Evolutionary conservation across 2,113 vertebrate species (phyloP), one percentile per base, ranked within the genome.

Genomic region (Sinosuthora webbiana): DNA sequence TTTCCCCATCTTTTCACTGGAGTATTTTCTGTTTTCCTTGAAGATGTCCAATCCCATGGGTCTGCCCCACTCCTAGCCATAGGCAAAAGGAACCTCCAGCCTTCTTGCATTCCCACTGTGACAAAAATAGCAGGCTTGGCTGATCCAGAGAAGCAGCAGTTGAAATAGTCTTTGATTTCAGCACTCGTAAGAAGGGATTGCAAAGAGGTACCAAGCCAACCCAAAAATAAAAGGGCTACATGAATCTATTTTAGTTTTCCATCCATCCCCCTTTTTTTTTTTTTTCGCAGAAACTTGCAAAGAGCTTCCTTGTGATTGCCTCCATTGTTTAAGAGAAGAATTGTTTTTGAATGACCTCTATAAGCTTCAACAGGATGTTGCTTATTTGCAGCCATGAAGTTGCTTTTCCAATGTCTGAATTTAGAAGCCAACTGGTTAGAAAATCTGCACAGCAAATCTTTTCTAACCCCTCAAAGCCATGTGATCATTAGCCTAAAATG

Each of bases 301-400:
- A 93, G 45, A 91, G 49, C 39, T 94, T 87, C 56, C 68, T 92
- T 87, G 83, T 94, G 93, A 74, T 83, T 97, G 89, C 86, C 73
- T 94, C 64, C 64, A 90, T 94, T 96, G 91, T 97, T 90, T 92
- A 86, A 78, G 63, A 50, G 30, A 94, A 94, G 49, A 94, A 83
- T 83, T 83, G 57, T 39, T 93, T 89, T 79, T 87, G 37, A 93
- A 91, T 65, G 31, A 73, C n/a, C 28, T 91, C 57, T 62, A 90
- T 82, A 85, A 93, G 84, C 28, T 87, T 89, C 78, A 84, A 62
- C n/a, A 83, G 70, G 74, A 89, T 64, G 62, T 45, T 87, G 62
- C 57, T 91, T 76, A 87, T 90, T 95, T 94, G 77, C 65, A 95
- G 23, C 49, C 67, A 83, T 16, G 30, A 31, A 4, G 2, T 33